A percentile compares a stretch with the other conserved stretches of the same genome.
These are phyloP conservation scores for Dicranocentrus wangi DNA, from an alignment of 2,888 invertebrate species.

Conservation along the genomic window DNA sequence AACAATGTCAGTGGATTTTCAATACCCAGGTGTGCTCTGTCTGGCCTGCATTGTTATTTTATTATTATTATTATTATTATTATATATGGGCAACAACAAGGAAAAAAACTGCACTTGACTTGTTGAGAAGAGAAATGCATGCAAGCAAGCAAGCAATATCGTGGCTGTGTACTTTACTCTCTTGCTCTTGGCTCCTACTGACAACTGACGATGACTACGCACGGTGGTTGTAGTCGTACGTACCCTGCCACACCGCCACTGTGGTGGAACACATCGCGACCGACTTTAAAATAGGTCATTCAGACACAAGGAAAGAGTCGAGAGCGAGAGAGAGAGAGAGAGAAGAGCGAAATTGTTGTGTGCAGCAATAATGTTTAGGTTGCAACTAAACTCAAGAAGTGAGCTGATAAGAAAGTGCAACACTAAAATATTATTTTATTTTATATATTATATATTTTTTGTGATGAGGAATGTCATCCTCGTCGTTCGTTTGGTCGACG, in stretches of 20 bases:
- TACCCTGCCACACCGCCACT: conserved; percentile 15
- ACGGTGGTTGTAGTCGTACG: not conserved
- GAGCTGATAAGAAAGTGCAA: conserved; percentile 11
- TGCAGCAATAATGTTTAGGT: not conserved
- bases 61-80: conserved; percentile 12
- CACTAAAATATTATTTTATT: not conserved
- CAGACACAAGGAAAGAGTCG: conserved; percentile 24
- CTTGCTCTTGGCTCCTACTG: no score
- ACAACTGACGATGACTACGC: no score
- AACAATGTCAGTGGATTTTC: conserved; percentile 2
- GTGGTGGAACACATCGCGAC: conserved; percentile 54
- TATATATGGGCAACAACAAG: conserved; percentile 16
- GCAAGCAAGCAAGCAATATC: not conserved
- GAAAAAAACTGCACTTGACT: conserved; percentile 20
- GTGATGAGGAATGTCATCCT: conserved; percentile 10
- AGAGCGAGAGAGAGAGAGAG: conserved; percentile 37
- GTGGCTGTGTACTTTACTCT: no score
- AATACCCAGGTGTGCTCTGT: conserved; percentile 35
- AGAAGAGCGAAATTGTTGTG: no score
- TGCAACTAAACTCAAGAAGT: not conserved
- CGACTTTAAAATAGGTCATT: conserved; percentile 65
- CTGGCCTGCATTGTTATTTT: not conserved
- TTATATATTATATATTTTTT: conserved; percentile 16
- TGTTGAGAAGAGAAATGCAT: conserved; percentile 15
- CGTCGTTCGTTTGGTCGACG: not conserved